Conservation (phyloP, 1,140 invertebrate species). For the Macrosteles quadrilineatus region DNA sequence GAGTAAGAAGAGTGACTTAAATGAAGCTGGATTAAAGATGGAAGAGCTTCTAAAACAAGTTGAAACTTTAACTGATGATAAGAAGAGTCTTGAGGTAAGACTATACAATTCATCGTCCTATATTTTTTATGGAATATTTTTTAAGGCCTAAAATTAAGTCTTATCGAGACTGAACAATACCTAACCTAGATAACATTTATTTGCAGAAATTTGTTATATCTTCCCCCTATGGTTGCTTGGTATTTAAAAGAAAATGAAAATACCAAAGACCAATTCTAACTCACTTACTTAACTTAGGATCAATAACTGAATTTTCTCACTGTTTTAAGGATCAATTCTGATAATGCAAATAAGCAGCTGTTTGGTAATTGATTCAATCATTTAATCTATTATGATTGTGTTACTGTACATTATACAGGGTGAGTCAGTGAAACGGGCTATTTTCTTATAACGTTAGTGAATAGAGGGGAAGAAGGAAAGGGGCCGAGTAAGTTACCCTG, state of each 20-base stretch:
- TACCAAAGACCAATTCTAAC: too few relatives aligned
- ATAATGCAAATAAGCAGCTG: too few relatives aligned
- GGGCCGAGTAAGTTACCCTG: too few relatives aligned
- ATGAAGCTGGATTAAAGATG: conserved; percentile 27
- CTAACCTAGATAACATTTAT: background rate
- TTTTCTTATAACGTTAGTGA: too few relatives aligned
- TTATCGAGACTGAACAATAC: background rate
- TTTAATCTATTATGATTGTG: too few relatives aligned
- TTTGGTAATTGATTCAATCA: too few relatives aligned
- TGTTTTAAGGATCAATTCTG: too few relatives aligned
- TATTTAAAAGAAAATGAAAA: background rate
- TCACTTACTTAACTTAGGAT: too few relatives aligned
- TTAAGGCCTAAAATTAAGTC: background rate
- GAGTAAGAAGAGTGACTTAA: background rate
- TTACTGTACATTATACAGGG: too few relatives aligned
- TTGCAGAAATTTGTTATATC: background rate
- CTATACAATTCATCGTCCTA: background rate
- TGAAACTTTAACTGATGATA: conserved; percentile 31
- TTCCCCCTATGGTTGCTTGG: background rate
- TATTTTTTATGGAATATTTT: background rate
- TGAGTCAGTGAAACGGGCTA: too few relatives aligned
- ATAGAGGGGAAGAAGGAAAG: too few relatives aligned
- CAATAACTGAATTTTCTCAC: too few relatives aligned
- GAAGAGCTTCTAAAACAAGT: conserved; percentile 32
- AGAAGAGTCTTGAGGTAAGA: conserved; percentile 29